Evolutionary conservation across 2,113 vertebrate genomes (phyloP).

Genomic region (Zeus faber): DNA sequence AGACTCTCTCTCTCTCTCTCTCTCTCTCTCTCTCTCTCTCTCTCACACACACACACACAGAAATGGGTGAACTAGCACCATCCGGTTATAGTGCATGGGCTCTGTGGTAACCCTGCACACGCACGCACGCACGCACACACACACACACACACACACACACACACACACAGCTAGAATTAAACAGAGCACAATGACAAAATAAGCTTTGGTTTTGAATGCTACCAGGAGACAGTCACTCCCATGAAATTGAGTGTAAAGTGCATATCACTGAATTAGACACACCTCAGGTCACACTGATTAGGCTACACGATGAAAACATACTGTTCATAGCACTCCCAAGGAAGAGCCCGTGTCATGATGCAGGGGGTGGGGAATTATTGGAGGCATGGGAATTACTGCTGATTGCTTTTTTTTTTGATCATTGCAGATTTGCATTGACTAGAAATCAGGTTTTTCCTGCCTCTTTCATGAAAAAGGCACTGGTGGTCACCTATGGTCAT

Average conservation of each 20-base stretch:
- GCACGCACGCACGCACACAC: conserved; percentile 3
- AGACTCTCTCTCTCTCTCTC: conserved; percentile 18
- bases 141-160: conserved; percentile 1
- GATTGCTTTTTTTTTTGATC: conserved; percentile 45
- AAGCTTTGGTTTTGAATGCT: conserved; percentile 82
- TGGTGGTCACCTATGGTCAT: conserved; percentile 22
- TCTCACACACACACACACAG: conserved; percentile 21
- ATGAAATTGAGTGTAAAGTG: conserved; percentile 77
- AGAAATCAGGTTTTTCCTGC: conserved; percentile 22
- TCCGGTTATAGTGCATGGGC: too few relatives aligned
- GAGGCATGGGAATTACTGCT: conserved; percentile 46
- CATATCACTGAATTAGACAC: conserved; percentile 74
- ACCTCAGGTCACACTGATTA: conserved; percentile 67
- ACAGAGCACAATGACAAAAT: conserved; percentile 52
- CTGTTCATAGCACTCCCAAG: conserved; percentile 52
- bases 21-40: neutral
- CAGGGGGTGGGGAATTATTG: conserved; percentile 42
- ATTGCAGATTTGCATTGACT: conserved; percentile 34
- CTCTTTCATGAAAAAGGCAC: neutral
- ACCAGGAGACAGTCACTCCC: conserved; percentile 67
- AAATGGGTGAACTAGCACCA: too few relatives aligned
- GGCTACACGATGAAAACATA: conserved; percentile 66
- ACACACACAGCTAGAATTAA: neutral
- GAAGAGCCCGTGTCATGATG: conserved; percentile 32
- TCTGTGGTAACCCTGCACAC: too few relatives aligned